Percentiles rank a stretch among this genome's conserved stretches.
Conservation (phyloP, 2,113 vertebrate species). For the Cyphomyrus discorhynchus region DNA sequence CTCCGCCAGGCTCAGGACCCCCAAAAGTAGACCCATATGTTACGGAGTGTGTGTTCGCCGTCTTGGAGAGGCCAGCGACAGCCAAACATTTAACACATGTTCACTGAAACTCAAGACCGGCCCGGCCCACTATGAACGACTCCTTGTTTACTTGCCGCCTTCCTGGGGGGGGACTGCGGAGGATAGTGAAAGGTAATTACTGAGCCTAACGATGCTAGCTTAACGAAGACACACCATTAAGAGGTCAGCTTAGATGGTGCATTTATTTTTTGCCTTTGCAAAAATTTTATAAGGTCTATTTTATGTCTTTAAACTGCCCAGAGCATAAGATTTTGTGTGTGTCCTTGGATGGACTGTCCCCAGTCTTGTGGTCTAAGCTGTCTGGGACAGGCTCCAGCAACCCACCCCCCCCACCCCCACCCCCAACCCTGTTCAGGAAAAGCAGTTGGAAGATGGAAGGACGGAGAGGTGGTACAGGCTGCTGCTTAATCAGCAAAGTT, state of each 20-base stretch:
- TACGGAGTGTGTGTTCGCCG: neutral
- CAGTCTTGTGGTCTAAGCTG: neutral
- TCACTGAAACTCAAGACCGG: neutral
- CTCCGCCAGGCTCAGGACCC: neutral
- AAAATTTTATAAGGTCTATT: neutral
- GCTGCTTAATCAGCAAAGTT: neutral
- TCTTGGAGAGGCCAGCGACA: neutral
- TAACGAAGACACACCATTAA: neutral
- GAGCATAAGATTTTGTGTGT: neutral
- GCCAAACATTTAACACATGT: slow-evolving; percentile 6
- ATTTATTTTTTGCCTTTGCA: neutral
- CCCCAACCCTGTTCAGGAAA: neutral
- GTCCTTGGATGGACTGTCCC: neutral
- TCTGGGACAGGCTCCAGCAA: neutral
- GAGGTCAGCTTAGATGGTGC: neutral
- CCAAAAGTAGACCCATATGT: slow-evolving; percentile 9
- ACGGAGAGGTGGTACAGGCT: neutral
- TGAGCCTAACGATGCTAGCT: neutral
- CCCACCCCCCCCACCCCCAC: neutral
- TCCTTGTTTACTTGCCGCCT: neutral
- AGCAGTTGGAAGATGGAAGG: neutral
- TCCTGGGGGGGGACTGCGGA: neutral
- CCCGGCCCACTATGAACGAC: neutral
- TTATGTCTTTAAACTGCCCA: neutral
- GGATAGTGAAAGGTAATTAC: neutral